Conservation (phyloP, 2,888 invertebrate species). For the Parnassius glacialis region DNA sequence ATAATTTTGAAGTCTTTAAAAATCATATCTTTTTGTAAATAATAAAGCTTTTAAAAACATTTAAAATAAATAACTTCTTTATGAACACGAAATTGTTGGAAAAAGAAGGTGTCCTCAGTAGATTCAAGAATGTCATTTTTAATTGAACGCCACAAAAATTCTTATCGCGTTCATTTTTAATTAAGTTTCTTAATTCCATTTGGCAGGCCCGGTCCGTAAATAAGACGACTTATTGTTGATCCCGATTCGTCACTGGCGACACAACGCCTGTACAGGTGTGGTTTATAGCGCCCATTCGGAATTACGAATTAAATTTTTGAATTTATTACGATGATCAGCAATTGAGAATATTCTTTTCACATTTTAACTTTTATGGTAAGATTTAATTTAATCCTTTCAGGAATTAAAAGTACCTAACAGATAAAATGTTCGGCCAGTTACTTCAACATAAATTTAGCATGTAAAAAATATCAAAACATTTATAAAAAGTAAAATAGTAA, state of each 20-base stretch:
- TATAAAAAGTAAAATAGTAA: no score
- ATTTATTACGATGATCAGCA: slow-evolving; percentile 19
- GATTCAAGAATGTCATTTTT: slow-evolving; percentile 12
- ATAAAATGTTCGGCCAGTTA: no score
- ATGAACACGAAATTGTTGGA: no score
- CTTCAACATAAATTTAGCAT: no score
- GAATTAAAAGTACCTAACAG: no score
- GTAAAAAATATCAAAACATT: no score
- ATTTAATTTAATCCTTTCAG: not conserved
- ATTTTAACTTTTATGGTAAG: not conserved
- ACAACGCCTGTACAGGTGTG: slow-evolving; percentile 31
- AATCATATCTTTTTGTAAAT: no score
- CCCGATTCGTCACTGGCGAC: slow-evolving; percentile 21
- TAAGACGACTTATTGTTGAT: slow-evolving; percentile 31
- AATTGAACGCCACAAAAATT: slow-evolving; percentile 18
- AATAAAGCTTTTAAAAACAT: no score
- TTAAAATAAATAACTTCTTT: no score
- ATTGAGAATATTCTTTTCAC: slow-evolving; percentile 1
- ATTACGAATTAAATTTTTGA: slow-evolving; percentile 38
- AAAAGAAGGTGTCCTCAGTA: not conserved
- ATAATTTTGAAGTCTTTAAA: no score
- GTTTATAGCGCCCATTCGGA: slow-evolving; percentile 31
- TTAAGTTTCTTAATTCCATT: slow-evolving; percentile 33
- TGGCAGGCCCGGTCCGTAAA: slow-evolving; percentile 25
- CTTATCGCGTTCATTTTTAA: slow-evolving; percentile 30